These are phyloP conservation scores for Petromus typicus DNA, from an alignment of 2,113 vertebrate genomes.

Conservation along the genomic window DNA sequence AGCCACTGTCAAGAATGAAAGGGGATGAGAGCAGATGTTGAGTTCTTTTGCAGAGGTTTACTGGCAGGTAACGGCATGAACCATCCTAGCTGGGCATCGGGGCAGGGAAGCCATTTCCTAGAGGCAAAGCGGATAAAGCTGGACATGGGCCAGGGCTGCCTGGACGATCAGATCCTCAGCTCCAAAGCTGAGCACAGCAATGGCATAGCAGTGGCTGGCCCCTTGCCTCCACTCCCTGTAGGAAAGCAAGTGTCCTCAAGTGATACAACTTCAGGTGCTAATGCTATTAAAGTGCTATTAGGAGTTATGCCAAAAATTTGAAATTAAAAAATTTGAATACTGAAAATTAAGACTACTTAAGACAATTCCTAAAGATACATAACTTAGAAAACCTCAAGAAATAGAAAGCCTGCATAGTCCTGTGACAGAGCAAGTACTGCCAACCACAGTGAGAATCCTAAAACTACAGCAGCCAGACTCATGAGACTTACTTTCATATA, in stretches of 20 bases:
- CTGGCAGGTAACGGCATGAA: background rate
- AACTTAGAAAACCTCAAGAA: background rate
- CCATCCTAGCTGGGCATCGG: background rate
- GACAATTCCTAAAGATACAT: background rate
- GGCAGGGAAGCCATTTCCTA: background rate
- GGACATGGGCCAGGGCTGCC: background rate
- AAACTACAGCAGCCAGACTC: background rate
- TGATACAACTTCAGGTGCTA: background rate
- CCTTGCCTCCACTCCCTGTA: background rate
- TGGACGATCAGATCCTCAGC: background rate
- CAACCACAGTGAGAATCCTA: fast-evolving
- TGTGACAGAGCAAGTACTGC: background rate
- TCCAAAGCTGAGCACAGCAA: background rate
- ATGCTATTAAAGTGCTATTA: background rate
- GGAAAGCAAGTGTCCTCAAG: background rate
- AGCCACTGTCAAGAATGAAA: too few relatives aligned
- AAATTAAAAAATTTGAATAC: too few relatives aligned
- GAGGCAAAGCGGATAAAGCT: background rate
- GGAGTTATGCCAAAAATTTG: background rate
- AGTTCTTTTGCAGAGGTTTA: background rate
- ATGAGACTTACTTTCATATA: background rate
- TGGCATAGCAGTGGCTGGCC: background rate
- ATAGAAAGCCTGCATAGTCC: background rate
- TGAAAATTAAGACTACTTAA: background rate
- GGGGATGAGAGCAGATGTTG: background rate